Base-by-base conservation (phyloP, 2,888 invertebrate species). In the Hypsopygia costalis region DNA sequence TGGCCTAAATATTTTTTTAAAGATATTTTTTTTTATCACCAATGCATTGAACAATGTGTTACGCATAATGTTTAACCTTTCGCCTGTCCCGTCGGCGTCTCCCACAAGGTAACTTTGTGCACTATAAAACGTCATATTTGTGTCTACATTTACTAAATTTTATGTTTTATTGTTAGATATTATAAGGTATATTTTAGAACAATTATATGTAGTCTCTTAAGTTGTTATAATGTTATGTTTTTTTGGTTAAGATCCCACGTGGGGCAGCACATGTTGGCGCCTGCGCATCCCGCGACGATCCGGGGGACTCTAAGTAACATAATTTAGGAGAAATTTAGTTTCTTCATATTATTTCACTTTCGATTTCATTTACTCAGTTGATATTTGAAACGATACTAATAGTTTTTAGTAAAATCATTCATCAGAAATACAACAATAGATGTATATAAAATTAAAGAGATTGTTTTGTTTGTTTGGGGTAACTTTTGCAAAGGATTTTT, bases 31-130 rank as follows among this genome's bases (percentile, higher is more conserved):
- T 21, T 25, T 34, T 34, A 34, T 25, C 25, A 25, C n/a, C 7
- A n/a, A 25, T 70, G 64, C 71, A 69, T 72, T 69, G 60, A 67
- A 69, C 79, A 85, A 82, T 79, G 62, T 83, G 86, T 65, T 72
- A 69, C 72, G 70, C 82, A 81, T 83, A 76, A 74, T 62, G 62
- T 72, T 75, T 77, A 83, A 82, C 81, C 82, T 85, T 81, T 81
- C 62, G 76, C 73, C 66, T 76, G 71, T 76, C 72, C 69, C 75
- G 62, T 58, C 60, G 60, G 66, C 69, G 74, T 83, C 87, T 85
- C 87, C 87, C 87, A 85, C 87, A 83, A 86, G 85, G 87, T 87
- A 74, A 75, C 45, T 10, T 7, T 41, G 9, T 20, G 12, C 30
- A 39, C 9, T 31, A 30, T 28, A 49, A 41, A 51, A 36, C 38